Base-by-base conservation (phyloP, 2,797 vertebrate species). In the Lepidocolaptes lacrymiger region DNA sequence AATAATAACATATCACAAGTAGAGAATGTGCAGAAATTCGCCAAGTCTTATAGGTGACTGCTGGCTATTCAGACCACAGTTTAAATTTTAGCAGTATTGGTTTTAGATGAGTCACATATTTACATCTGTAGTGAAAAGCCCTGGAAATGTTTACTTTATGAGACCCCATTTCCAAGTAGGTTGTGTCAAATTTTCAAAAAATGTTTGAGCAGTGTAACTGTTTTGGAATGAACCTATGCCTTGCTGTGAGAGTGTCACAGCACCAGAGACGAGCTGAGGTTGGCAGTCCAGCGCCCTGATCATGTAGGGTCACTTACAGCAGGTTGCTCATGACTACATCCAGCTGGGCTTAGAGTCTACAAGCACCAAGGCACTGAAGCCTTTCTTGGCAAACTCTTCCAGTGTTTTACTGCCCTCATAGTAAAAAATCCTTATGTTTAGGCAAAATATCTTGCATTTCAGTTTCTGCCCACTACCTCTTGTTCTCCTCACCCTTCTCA, bases 1-100 rank as follows among this genome's bases (percentile, higher is more conserved):
- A 10, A 26, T 68, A 30, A 7, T 64, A 68, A 36, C 1, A 0
- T 28, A 62, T 43, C 23, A 61, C 9, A 52, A 66, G 22, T 8
- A 71, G 12, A 48, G 15, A 84, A 88, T 14, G 3, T 51, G 15
- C 24, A 69, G 43, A 16, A 66, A 41, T n/a, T 52, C 55, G 67
- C 8, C 12, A 48, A 6, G 13, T 44, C 18, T 81, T 0, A 0
- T n/a, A 44, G 20, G 30, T 43, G 15, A 27, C 21, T 39, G 19
- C 28, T 75, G 13, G 14, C 68, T 85, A 71, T 27, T 58, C 22
- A 44, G 46, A 44, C 30, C 83, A n/a, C n/a, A 62, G 19, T 91
- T 85, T 46, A 51, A 74, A 24, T 69, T 63, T 63, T 59, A 61
- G 16, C n/a, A 26, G 7, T 72, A 39, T 24, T 24, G 6, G 15